phyloP scores from a whole-genome alignment of 2,888 invertebrate species.

The Parelbella ahira region DNA sequence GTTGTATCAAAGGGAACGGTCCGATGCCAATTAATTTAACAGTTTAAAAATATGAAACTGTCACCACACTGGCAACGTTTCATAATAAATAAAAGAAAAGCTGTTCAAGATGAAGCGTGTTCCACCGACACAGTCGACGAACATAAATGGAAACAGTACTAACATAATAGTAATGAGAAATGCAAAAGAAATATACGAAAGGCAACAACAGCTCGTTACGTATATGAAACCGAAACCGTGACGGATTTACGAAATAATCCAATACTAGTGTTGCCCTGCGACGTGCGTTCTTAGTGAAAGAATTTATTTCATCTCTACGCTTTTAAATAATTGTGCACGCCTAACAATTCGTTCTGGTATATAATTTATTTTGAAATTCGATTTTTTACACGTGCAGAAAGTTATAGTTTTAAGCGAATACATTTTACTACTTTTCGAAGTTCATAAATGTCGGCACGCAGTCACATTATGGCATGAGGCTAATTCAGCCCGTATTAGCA shows the following conservation, averaged over 20 bases:
- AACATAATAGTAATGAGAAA: constrained; percentile 20
- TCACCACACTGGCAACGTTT: constrained; percentile 3
- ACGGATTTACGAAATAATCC: constrained; percentile 57
- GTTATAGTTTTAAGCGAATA: too few relatives aligned
- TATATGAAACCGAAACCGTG: constrained; percentile 37
- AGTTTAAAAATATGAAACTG: constrained; percentile 4
- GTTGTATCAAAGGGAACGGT: constrained; percentile 14
- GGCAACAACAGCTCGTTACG: constrained; percentile 34
- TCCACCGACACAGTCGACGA: neutral
- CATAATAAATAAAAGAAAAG: neutral
- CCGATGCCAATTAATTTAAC: constrained; percentile 5
- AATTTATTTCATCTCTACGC: neutral
- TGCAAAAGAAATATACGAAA: constrained; percentile 30
- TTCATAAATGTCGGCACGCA: too few relatives aligned
- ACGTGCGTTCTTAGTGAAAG: constrained; percentile 9
- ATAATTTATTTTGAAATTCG: constrained; percentile 3
- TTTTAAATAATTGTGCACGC: constrained; percentile 5
- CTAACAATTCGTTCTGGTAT: constrained; percentile 2
- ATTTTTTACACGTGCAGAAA: constrained; percentile 3
- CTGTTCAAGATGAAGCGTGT: neutral
- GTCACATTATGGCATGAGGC: too few relatives aligned
- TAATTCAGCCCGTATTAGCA: too few relatives aligned
- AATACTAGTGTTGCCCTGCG: constrained; percentile 41
- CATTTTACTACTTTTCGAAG: too few relatives aligned
- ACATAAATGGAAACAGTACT: constrained; percentile 9